Evolutionary conservation across 2,888 invertebrate species (phyloP).

Genomic region (Merodon equestris): DNA sequence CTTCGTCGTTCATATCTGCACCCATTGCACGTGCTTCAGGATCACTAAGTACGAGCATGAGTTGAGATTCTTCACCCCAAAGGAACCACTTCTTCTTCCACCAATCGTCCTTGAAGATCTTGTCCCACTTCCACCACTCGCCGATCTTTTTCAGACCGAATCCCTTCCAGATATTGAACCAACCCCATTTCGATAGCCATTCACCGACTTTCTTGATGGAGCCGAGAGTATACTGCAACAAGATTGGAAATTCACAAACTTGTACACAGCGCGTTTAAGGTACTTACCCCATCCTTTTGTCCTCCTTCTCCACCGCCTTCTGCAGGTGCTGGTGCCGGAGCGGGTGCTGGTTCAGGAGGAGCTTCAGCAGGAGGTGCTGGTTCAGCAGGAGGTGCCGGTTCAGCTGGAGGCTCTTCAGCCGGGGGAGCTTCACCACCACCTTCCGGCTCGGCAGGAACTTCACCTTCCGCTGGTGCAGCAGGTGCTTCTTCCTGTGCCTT

Average conservation of each 20-base stretch:
- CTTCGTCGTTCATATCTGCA: conserved; percentile 28
- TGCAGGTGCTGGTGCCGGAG: neutral
- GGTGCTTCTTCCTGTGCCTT: conserved; percentile 36
- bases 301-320: neutral
- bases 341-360: conserved; percentile 12
- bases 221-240: conserved; percentile 28
- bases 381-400: neutral
- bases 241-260: neutral
- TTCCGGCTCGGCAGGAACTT: neutral
- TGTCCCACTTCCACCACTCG: conserved; percentile 64
- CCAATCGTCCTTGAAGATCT: conserved; percentile 33
- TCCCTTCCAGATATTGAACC: conserved; percentile 64
- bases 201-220: conserved; percentile 52
- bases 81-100: conserved; percentile 45
- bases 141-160: conserved; percentile 46
- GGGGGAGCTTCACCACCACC: neutral
- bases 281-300: conserved; percentile 13
- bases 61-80: conserved; percentile 45
- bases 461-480: neutral
- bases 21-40: conserved; percentile 24
- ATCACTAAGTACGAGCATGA: conserved; percentile 41
- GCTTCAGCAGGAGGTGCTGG: neutral
- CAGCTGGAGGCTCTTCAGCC: neutral
- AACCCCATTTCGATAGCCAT: conserved; percentile 61
- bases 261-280: neutral